Conservation (phyloP, 2,797 vertebrate species). For the Sebastolobus altivelis region DNA sequence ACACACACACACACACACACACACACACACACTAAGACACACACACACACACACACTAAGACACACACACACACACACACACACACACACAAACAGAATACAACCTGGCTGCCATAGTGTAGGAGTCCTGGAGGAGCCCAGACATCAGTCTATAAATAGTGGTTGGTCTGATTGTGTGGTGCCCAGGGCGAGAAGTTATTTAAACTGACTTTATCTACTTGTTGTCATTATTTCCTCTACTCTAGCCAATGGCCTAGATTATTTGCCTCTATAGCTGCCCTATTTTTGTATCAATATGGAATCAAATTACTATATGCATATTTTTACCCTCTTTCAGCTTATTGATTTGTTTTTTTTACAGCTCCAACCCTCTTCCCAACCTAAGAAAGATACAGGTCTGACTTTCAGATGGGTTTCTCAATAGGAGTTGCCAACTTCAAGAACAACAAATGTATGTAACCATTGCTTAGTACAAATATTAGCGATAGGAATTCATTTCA, state of each 20-base stretch:
- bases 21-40: conserved; percentile 32
- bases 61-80: conserved; percentile 34
- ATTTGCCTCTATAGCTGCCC: not conserved
- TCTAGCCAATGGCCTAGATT: not conserved
- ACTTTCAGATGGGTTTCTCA: not conserved
- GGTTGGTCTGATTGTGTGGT: conserved; percentile 38
- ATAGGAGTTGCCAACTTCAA: not conserved
- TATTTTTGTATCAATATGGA: not conserved
- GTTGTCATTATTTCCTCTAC: conserved; percentile 25
- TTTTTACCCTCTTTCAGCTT: not conserved
- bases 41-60: conserved; percentile 33
- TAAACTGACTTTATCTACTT: conserved; percentile 29
- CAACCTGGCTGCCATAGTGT: conserved; percentile 54
- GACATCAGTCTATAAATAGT: conserved; percentile 63
- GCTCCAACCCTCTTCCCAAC: not conserved
- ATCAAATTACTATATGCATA: not conserved
- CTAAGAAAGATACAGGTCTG: not conserved
- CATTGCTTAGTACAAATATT: not conserved
- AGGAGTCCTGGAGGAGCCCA: conserved; percentile 38
- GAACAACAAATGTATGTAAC: not conserved
- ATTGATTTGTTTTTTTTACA: not conserved
- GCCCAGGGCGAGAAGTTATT: conserved; percentile 28
- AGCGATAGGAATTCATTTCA: not conserved
- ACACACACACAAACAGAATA: conserved; percentile 45
- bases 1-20: conserved; percentile 41